A percentile compares a stretch with the other conserved stretches of the same genome.
Conservation (phyloP, 2,113 vertebrate genomes). For the Uria aalge region DNA sequence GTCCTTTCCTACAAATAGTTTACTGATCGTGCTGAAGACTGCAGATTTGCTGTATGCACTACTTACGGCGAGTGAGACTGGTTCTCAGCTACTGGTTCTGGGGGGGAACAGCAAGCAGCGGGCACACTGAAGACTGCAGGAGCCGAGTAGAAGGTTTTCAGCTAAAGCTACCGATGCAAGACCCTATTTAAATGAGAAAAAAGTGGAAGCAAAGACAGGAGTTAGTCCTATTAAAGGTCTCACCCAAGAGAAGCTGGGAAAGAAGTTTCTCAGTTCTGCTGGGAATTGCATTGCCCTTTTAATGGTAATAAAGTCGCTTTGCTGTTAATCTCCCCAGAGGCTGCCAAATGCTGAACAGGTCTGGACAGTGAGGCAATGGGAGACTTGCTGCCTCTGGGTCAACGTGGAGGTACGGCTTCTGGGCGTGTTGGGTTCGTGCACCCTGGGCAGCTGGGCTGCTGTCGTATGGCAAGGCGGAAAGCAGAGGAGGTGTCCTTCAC, state of each 20-base stretch:
- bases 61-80: not conserved
- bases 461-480: fast-evolving
- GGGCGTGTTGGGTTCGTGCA: not conserved
- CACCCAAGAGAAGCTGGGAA: not conserved
- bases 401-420: fast-evolving
- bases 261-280: not conserved
- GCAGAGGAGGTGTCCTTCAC: not conserved
- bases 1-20: not conserved
- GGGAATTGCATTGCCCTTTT: not conserved
- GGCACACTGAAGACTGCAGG: not conserved
- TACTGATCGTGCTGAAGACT: not conserved
- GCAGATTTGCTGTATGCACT: not conserved
- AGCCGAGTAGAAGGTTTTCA: not conserved
- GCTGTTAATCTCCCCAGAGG: not conserved
- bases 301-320: not conserved
- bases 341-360: not conserved
- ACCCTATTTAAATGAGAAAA: not conserved
- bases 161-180: not conserved
- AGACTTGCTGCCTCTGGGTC: not conserved
- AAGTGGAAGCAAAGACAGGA: not conserved
- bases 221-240: not conserved
- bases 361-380: not conserved
- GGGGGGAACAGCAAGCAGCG: not conserved
- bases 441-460: fast-evolving
- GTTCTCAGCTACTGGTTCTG: not conserved